Conservation (phyloP, 2,888 invertebrate genomes). For the Lasius fuliginosus region DNA sequence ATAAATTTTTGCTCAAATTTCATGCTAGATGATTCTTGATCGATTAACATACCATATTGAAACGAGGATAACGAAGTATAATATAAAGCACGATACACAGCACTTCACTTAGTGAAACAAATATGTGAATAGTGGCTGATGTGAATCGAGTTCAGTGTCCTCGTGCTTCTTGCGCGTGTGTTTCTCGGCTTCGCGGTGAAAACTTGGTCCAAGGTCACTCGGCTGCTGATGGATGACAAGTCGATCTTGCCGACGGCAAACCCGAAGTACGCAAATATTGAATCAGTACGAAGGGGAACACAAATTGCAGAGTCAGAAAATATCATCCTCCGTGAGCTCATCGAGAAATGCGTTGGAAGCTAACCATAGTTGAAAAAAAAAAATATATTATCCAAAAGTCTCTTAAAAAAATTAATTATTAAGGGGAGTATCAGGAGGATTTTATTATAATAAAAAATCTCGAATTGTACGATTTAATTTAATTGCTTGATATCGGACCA, state of each 20-base stretch:
- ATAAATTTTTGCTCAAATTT: not conserved
- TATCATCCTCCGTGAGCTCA: not conserved
- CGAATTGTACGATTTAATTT: no score
- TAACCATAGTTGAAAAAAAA: not conserved
- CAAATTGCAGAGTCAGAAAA: conserved; percentile 52
- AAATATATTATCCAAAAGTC: not conserved
- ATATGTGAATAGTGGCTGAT: conserved; percentile 78
- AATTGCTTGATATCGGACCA: no score
- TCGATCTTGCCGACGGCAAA: conserved; percentile 63
- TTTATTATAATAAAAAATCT: no score
- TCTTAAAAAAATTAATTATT: not conserved
- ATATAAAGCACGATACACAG: conserved; percentile 75
- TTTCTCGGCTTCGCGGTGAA: conserved; percentile 62
- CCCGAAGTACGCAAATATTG: conserved; percentile 74
- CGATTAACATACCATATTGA: conserved; percentile 35
- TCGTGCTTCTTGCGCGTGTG: conserved; percentile 58
- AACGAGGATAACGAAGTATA: conserved; percentile 57
- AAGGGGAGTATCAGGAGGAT: not conserved
- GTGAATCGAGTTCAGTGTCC: conserved; percentile 69
- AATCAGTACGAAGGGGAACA: conserved; percentile 56
- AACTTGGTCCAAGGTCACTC: conserved; percentile 71
- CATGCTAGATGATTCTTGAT: not conserved
- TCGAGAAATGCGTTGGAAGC: not conserved
- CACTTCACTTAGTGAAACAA: conserved; percentile 81
- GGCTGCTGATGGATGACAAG: conserved; percentile 57